Conservation (phyloP, 2,888 invertebrate species). For the Pollenia griseotomentosa region DNA sequence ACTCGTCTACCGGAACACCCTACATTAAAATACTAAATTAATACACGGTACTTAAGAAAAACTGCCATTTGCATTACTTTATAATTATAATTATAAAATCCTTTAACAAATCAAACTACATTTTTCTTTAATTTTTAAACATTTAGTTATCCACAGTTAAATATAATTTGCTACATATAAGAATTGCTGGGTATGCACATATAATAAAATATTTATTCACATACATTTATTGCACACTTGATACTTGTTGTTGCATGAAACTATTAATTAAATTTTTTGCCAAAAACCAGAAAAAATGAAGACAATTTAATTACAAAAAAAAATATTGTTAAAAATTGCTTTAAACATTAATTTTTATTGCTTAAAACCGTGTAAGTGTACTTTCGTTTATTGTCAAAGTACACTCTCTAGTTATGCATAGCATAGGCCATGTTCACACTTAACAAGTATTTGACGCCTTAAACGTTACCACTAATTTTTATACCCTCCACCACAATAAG, state of each 20-base stretch:
- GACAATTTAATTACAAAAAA: background rate
- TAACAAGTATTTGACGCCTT: background rate
- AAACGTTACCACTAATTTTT: no score
- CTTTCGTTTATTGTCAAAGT: background rate
- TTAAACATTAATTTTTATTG: conserved; percentile 78
- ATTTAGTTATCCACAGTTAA: no score
- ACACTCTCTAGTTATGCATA: background rate
- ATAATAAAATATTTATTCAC: background rate
- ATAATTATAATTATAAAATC: no score
- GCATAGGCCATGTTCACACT: background rate
- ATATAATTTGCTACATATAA: background rate
- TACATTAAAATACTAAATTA: no score
- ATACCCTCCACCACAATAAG: no score
- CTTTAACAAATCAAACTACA: no score
- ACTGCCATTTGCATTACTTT: no score
- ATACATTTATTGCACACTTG: conserved; percentile 64
- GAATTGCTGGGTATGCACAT: background rate
- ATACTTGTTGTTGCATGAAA: conserved; percentile 56
- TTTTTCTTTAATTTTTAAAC: no score
- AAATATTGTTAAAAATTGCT: conserved; percentile 73
- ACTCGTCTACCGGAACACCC: no score
- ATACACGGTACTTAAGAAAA: no score
- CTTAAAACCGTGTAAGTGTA: background rate
- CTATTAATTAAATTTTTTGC: conserved; percentile 62
- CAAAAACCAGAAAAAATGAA: conserved; percentile 22